phyloP scores from a whole-genome alignment of 2,113 vertebrate genomes.

The Hassar affinis region DNA sequence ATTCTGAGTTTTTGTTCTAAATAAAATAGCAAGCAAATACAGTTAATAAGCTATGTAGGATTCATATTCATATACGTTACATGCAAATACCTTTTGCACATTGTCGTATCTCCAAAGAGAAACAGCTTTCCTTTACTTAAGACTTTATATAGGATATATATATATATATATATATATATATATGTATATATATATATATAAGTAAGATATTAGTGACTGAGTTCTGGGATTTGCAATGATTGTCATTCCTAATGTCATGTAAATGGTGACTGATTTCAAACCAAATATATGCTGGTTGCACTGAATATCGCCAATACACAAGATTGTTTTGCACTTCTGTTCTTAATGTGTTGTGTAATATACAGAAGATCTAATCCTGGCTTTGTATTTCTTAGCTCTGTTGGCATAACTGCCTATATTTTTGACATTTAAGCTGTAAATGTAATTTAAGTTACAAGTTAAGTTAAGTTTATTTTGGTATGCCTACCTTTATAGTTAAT shows the following conservation, averaged over 20 bases:
- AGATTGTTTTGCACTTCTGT: conserved; percentile 10
- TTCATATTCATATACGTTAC: not conserved
- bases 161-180: no score
- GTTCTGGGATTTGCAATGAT: not conserved
- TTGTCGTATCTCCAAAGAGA: not conserved
- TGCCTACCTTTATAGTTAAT: not conserved
- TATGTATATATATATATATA: no score
- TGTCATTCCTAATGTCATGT: not conserved
- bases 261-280: not conserved
- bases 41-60: not conserved
- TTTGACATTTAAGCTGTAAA: not conserved
- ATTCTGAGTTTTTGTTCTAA: not conserved
- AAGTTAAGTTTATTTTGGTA: not conserved
- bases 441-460: not conserved
- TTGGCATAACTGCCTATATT: not conserved
- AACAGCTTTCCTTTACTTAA: not conserved
- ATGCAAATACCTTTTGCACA: not conserved
- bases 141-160: no score
- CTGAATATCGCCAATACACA: not conserved
- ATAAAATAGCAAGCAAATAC: not conserved
- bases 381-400: not conserved
- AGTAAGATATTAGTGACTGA: not conserved
- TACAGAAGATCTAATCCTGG: not conserved
- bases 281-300: conserved; percentile 3
- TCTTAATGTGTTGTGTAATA: not conserved